Percentiles rank a stretch among this genome's conserved stretches.
Conservation (phyloP, 2,113 vertebrate species). For the Oenanthe melanoleuca region DNA sequence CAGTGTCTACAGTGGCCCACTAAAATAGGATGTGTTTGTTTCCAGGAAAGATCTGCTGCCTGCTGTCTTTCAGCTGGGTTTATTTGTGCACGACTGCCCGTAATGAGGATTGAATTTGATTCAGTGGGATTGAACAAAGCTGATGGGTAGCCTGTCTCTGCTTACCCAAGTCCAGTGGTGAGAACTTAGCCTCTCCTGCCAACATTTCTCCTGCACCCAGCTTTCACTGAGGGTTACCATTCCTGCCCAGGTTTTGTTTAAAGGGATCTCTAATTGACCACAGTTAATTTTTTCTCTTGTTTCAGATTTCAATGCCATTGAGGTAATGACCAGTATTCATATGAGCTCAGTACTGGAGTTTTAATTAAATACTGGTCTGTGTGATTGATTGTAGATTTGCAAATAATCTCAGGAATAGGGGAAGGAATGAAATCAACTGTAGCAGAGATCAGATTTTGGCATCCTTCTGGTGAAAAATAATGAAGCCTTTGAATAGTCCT, state of each 20-base stretch:
- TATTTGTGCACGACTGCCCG: accelerated
- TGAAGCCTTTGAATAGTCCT: neutral
- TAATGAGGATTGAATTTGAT: neutral
- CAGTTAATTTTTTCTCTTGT: neutral
- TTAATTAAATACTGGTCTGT: neutral
- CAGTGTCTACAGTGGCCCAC: slow-evolving; percentile 9
- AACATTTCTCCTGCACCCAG: accelerated
- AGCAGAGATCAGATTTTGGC: neutral
- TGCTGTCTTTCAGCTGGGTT: neutral
- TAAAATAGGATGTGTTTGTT: slow-evolving; percentile 48
- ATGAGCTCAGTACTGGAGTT: neutral
- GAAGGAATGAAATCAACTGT: neutral
- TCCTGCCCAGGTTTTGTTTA: neutral
- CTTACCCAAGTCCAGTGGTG: accelerated
- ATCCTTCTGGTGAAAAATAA: neutral
- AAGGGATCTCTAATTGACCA: neutral
- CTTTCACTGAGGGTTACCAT: neutral
- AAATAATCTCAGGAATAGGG: neutral
- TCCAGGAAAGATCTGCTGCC: slow-evolving; percentile 11
- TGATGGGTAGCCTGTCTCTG: neutral
- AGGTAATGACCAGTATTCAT: neutral
- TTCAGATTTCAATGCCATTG: neutral
- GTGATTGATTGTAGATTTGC: neutral
- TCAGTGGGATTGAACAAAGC: neutral
- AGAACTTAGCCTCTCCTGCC: neutral